A percentile compares a stretch with the other conserved stretches of the same genome.
phyloP scores from a whole-genome alignment of 2,797 vertebrate species.

The Pseudochromis fuscus region DNA sequence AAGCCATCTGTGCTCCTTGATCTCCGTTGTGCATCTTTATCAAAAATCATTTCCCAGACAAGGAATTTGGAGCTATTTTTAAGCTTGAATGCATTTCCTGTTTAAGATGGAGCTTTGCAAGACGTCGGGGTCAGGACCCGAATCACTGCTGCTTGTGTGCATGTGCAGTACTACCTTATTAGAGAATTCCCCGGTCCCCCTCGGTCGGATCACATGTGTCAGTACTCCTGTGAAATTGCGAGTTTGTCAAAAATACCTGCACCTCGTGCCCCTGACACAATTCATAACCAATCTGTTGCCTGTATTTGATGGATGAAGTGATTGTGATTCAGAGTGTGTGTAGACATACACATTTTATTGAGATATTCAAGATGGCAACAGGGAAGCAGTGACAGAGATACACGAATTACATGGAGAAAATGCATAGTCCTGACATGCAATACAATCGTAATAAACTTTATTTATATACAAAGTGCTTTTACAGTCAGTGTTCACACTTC shows the following conservation, averaged over 20 bases:
- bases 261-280: not conserved
- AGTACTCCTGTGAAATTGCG: slow-evolving; percentile 7
- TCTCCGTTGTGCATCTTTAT: slow-evolving; percentile 20
- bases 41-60: slow-evolving; percentile 16
- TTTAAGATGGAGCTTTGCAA: slow-evolving; percentile 23
- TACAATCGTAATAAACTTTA: too few relatives aligned
- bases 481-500: too few relatives aligned
- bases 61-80: slow-evolving; percentile 13
- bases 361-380: not conserved
- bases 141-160: slow-evolving; percentile 24
- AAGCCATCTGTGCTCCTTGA: slow-evolving; percentile 18
- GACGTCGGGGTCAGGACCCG: slow-evolving; percentile 37
- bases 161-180: slow-evolving; percentile 7
- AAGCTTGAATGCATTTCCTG: slow-evolving; percentile 9
- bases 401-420: not conserved
- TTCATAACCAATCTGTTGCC: slow-evolving; percentile 20
- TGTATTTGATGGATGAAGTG: slow-evolving; percentile 31
- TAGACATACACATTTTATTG: not conserved
- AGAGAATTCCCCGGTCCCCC: not conserved
- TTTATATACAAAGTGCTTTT: too few relatives aligned
- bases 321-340: slow-evolving; percentile 34
- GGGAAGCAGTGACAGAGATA: not conserved
- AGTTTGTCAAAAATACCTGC: slow-evolving; percentile 17
- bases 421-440: too few relatives aligned
- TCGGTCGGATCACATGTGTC: slow-evolving; percentile 1